Base-by-base conservation (phyloP, 2,797 vertebrate species). In the Muscicapa comitata region DNA sequence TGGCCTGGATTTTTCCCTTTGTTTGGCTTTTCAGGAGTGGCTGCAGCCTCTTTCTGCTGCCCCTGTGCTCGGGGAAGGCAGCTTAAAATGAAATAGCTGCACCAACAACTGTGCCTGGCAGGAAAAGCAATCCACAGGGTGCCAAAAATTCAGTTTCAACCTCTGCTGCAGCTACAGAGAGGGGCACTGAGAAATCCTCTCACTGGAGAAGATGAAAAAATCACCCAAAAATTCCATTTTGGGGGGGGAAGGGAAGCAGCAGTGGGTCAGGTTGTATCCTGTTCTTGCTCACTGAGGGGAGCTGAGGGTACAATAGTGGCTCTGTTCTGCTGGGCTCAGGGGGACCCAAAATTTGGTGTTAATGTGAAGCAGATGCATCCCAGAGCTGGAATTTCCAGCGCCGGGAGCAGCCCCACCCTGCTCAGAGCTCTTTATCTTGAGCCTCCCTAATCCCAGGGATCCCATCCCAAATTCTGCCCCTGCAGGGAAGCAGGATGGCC, bases 331-430 rank as follows among this genome's bases (percentile, higher is more conserved):
- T 17, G 65, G 10, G 63, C 51, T 24, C n/a, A 73, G 84, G 7
- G 40, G 35, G 50, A 72, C 62, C 77, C 58, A 0, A 55, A 24
- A 0, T 29, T 55, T 71, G 18, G 54, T 1, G 10, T 10, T 74
- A 50, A 90, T 61, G 82, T 7, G 35, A 35, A 95, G 85, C 94
- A 94, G 88, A 85, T 94, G 90, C 50, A 31, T 14, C 82, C 63
- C 78, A 2, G 37, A 17, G 25, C 23, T 57, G 54, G 54, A 35
- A 26, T 58, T 26, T 15, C 50, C 61, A 37, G 1, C 57, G 6
- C 7, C 13, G 72, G 76, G 35, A 67, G 62, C 71, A 35, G 17
- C 33, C 58, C 6, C 43, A 28, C 25, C 3, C 42, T 3, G 9
- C 25, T 29, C 92, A 47, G 11, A 18, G 57, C 72, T 88, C 58